A percentile compares a stretch with the other conserved stretches of the same genome.
These are phyloP conservation scores for Urechis unicinctus DNA, from an alignment of 2,888 invertebrate genomes.

Conservation along the genomic window DNA sequence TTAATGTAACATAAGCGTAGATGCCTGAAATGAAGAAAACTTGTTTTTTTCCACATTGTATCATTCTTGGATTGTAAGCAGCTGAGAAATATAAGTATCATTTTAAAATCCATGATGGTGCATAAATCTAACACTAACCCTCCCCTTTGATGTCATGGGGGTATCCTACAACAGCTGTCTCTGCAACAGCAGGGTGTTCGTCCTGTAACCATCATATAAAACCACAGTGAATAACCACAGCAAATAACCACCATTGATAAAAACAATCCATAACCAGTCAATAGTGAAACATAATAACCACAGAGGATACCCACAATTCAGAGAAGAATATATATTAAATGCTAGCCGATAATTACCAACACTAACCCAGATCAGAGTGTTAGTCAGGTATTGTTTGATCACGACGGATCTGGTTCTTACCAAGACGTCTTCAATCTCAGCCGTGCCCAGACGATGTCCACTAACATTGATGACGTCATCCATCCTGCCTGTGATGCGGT, in stretches of 20 bases:
- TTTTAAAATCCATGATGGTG: background rate
- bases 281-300: too few species aligned
- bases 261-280: too few species aligned
- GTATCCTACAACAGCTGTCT: conserved; percentile 54
- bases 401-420: too few species aligned
- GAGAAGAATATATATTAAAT: too few species aligned
- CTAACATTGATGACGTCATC: conserved; percentile 56
- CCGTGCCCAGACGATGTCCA: conserved; percentile 55
- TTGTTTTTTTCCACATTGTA: background rate
- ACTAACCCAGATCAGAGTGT: too few species aligned
- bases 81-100: background rate
- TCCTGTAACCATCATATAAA: conserved; percentile 25
- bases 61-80: background rate
- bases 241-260: too few species aligned
- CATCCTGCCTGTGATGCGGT: conserved; percentile 53
- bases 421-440: conserved; percentile 55
- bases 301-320: too few species aligned
- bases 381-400: too few species aligned
- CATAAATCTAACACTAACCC: conserved; percentile 28
- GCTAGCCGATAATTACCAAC: too few species aligned
- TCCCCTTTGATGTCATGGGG: conserved; percentile 56
- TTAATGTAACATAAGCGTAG: conserved; percentile 51
- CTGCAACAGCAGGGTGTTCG: conserved; percentile 51
- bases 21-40: conserved; percentile 32
- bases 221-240: too few species aligned